Evolutionary conservation across 1,140 invertebrate genomes (phyloP).

Genomic region (Drosophila auraria): DNA sequence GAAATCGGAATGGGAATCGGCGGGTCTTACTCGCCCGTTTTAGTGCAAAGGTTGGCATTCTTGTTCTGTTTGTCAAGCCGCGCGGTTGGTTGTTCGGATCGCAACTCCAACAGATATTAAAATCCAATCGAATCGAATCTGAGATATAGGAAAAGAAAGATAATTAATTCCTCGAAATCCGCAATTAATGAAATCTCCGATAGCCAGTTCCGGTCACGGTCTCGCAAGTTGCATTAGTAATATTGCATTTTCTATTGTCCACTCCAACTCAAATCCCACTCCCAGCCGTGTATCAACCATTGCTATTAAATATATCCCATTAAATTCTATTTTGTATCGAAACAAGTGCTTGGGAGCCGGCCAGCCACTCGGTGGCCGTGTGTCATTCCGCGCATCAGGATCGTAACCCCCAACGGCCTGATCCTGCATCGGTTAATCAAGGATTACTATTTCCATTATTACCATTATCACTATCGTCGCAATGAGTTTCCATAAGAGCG

Average conservation of each 20-base stretch:
- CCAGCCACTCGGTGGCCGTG: slow-evolving; percentile 46
- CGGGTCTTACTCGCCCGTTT: slow-evolving; percentile 69
- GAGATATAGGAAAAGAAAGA: slow-evolving; percentile 21
- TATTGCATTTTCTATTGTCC: slow-evolving; percentile 75
- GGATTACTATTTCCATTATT: slow-evolving; percentile 38
- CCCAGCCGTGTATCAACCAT: slow-evolving; percentile 54
- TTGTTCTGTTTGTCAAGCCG: slow-evolving; percentile 82
- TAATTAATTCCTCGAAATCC: slow-evolving; percentile 16
- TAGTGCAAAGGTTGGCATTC: slow-evolving; percentile 81
- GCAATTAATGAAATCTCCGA: slow-evolving; percentile 24
- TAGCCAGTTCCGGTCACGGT: slow-evolving; percentile 34
- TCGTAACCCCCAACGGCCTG: slow-evolving; percentile 27
- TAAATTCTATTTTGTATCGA: slow-evolving; percentile 78
- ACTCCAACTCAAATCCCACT: slow-evolving; percentile 18
- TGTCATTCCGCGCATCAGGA: slow-evolving; percentile 49
- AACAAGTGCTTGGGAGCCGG: slow-evolving; percentile 75
- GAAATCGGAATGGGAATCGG: slow-evolving; percentile 41
- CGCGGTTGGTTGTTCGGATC: slow-evolving; percentile 72
- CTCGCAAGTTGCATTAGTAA: slow-evolving; percentile 79
- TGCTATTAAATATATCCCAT: slow-evolving; percentile 70
- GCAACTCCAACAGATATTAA: slow-evolving; percentile 45
- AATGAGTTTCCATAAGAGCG: slow-evolving; percentile 85
- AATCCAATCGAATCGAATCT: slow-evolving; percentile 12
- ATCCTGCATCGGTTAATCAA: slow-evolving; percentile 40
- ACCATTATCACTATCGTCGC: slow-evolving; percentile 38